phyloP scores from a whole-genome alignment of 2,888 invertebrate species.

The Sialis lutaria region DNA sequence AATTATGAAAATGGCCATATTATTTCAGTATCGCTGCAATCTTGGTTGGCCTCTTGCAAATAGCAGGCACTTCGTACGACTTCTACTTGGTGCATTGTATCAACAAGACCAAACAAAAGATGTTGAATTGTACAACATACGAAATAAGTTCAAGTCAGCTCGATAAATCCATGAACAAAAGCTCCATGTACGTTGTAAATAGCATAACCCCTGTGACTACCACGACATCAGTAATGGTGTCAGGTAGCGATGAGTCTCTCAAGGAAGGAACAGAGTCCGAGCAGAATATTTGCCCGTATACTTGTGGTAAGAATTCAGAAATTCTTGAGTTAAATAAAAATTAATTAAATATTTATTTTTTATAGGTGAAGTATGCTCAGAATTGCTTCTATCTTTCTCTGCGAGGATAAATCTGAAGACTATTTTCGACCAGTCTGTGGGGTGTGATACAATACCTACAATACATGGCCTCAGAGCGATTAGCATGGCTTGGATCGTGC shows the following conservation, averaged over 20 bases:
- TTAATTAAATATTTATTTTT: conserved; percentile 9
- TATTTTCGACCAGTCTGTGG: conserved; percentile 61
- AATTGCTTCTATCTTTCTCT: conserved; percentile 62
- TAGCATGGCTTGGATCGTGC: conserved; percentile 47
- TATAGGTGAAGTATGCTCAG: conserved; percentile 39
- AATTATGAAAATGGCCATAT: not conserved
- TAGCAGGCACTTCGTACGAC: conserved; percentile 55
- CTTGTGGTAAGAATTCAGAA: conserved; percentile 14
- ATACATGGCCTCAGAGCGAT: conserved; percentile 44
- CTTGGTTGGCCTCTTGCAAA: conserved; percentile 35
- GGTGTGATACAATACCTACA: conserved; percentile 62
- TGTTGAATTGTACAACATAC: conserved; percentile 27
- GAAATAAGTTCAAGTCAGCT: conserved; percentile 16
- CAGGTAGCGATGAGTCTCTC: conserved; percentile 10
- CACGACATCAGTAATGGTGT: conserved; percentile 8
- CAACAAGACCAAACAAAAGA: conserved; percentile 25
- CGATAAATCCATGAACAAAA: conserved; percentile 14
- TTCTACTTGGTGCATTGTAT: conserved; percentile 36
- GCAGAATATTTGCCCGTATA: not conserved
- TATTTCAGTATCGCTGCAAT: conserved; percentile 33
- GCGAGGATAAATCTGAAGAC: conserved; percentile 60
- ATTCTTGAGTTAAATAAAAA: conserved; percentile 3
- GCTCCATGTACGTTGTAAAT: conserved; percentile 7
- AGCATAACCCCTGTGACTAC: too few relatives aligned
- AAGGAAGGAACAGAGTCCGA: too few relatives aligned